These are phyloP conservation scores for Eubucco bourcierii DNA, from an alignment of 2,113 vertebrate species.

Conservation along the genomic window DNA sequence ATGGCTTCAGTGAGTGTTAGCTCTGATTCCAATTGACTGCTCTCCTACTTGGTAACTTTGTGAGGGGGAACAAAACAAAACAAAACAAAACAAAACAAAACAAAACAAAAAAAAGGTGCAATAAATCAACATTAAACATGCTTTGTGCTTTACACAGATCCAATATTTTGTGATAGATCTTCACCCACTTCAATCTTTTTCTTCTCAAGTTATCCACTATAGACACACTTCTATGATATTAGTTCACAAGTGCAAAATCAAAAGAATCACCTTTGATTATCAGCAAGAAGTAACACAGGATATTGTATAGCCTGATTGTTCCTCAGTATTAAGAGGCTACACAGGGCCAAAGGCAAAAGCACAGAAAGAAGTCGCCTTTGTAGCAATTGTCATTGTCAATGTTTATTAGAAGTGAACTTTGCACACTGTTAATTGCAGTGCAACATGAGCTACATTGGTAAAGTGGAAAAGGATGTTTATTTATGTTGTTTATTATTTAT, in stretches of 20 bases:
- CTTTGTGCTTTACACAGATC: not conserved
- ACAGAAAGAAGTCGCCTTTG: not conserved
- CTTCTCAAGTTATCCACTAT: not conserved
- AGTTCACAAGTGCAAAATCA: not conserved
- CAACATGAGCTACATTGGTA: not conserved
- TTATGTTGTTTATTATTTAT: not conserved
- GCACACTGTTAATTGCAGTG: not conserved
- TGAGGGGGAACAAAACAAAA: too few species aligned
- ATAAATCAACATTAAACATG: not conserved
- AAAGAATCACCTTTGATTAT: not conserved
- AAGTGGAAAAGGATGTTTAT: conserved; percentile 32
- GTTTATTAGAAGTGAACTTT: conserved; percentile 2
- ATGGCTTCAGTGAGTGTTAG: not conserved
- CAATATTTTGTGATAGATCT: too few species aligned
- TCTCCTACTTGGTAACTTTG: not conserved
- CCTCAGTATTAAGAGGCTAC: not conserved
- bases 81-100: too few species aligned
- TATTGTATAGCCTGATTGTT: not conserved
- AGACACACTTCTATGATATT: not conserved
- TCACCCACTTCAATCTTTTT: not conserved
- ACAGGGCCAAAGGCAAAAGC: not conserved
- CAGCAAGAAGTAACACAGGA: not conserved
- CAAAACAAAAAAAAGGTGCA: not conserved
- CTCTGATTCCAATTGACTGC: not conserved
- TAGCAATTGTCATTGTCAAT: not conserved